phyloP scores from a whole-genome alignment of 2,888 invertebrate species.

The Blomia tropicalis region DNA sequence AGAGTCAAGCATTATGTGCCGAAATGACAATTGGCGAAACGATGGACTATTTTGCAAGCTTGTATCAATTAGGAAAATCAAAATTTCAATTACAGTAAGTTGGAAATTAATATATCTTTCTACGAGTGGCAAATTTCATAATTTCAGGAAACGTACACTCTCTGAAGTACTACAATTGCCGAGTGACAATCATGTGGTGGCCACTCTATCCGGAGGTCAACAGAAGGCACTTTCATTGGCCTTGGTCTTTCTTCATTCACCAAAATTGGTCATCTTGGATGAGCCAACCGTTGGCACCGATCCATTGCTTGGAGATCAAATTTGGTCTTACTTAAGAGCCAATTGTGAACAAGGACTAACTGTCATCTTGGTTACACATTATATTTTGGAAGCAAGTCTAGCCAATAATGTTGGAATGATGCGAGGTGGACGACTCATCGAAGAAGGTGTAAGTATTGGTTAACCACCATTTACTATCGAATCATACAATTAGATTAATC shows the following conservation, averaged over 20 bases:
- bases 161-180: not conserved
- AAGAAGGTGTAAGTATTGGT: not conserved
- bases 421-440: slow-evolving; percentile 14
- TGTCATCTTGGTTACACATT: slow-evolving; percentile 20
- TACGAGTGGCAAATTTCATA: not conserved
- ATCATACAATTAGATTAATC: not conserved
- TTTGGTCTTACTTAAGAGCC: slow-evolving; percentile 9
- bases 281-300: slow-evolving; percentile 23
- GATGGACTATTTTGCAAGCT: slow-evolving; percentile 14
- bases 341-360: not conserved
- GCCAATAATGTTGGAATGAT: slow-evolving; percentile 10
- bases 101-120: not conserved
- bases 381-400: slow-evolving; percentile 1
- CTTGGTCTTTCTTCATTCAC: slow-evolving; percentile 13
- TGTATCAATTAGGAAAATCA: slow-evolving; percentile 5
- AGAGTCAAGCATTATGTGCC: slow-evolving; percentile 12
- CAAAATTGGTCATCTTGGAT: slow-evolving; percentile 17
- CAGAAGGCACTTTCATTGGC: slow-evolving; percentile 15
- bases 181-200: not conserved
- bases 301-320: slow-evolving; percentile 14
- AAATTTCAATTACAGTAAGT: slow-evolving; percentile 9
- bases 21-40: slow-evolving; percentile 17
- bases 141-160: not conserved
- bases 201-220: slow-evolving; percentile 18
- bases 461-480: not conserved